A percentile compares a stretch with the other conserved stretches of the same genome.
phyloP scores from a whole-genome alignment of 92 coral and sea anemone genomes.

The Heliopora coerulea region DNA sequence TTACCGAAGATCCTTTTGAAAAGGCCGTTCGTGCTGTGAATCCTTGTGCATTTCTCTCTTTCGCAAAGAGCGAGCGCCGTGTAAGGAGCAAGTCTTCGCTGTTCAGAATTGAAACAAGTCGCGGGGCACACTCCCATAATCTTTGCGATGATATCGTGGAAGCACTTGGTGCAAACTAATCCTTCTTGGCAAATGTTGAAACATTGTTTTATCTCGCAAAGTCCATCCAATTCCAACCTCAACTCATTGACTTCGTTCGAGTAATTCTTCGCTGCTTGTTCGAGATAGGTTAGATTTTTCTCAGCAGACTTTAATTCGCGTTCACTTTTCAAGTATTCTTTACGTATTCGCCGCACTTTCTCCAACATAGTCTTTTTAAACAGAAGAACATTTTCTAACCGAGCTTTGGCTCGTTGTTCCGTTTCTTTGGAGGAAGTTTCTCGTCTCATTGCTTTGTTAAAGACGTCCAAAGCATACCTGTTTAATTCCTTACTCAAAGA shows the following conservation, averaged over 20 bases:
- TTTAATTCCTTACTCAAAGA: neutral
- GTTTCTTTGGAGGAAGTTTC: neutral
- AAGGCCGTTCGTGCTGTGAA: constrained; percentile 6
- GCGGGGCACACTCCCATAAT: constrained; percentile 65
- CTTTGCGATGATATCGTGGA: constrained; percentile 50
- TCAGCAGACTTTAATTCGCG: constrained; percentile 32
- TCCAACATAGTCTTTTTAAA: neutral
- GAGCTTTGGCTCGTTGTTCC: neutral
- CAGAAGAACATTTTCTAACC: neutral
- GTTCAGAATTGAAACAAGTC: constrained; percentile 44
- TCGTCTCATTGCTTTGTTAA: neutral
- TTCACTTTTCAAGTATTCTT: neutral
- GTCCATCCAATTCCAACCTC: constrained; percentile 43
- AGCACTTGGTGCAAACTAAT: constrained; percentile 53
- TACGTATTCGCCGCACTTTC: neutral
- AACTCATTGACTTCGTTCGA: neutral
- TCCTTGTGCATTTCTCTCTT: constrained; percentile 30
- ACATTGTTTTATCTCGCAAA: constrained; percentile 55
- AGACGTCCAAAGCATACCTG: neutral
- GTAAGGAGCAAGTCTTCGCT: constrained; percentile 50
- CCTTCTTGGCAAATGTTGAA: constrained; percentile 57
- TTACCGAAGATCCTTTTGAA: neutral
- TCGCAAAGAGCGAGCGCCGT: constrained; percentile 37
- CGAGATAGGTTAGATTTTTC: constrained; percentile 9
- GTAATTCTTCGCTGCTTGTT: neutral